Evolutionary conservation across 2,888 invertebrate genomes (phyloP).

Genomic region (Ochropleura leucogaster): DNA sequence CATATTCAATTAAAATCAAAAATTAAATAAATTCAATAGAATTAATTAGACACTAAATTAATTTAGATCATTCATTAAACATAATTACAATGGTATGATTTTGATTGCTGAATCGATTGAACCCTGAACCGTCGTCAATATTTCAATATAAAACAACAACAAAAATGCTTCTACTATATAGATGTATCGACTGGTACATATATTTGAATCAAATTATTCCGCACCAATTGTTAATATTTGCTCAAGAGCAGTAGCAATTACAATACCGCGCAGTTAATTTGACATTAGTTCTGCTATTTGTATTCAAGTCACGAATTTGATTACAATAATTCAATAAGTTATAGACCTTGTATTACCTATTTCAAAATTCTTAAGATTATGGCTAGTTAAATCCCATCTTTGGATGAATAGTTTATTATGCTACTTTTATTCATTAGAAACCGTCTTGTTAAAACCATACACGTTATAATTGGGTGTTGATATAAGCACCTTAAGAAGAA

Average conservation of each 20-base stretch:
- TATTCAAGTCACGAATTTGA: slow-evolving; percentile 52
- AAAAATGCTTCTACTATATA: background rate
- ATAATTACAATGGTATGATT: no score
- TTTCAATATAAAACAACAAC: slow-evolving; percentile 7
- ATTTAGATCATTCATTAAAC: no score
- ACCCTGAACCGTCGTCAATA: background rate
- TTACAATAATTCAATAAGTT: slow-evolving; percentile 51
- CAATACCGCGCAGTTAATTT: slow-evolving; percentile 47
- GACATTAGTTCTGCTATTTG: slow-evolving; percentile 51
- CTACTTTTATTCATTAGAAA: slow-evolving; percentile 1
- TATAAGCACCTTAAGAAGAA: background rate
- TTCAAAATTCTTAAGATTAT: slow-evolving; percentile 30
- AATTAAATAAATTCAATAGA: no score
- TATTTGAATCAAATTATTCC: slow-evolving; percentile 33
- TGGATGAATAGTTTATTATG: background rate
- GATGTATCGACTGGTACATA: background rate
- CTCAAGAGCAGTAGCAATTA: slow-evolving; percentile 51
- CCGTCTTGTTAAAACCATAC: background rate
- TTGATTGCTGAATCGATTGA: background rate
- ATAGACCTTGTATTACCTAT: slow-evolving; percentile 44
- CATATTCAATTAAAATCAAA: no score
- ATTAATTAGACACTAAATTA: no score
- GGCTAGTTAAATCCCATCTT: slow-evolving; percentile 12
- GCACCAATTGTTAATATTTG: slow-evolving; percentile 49
- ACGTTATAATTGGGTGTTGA: background rate